Percentiles rank a stretch among this genome's conserved stretches.
phyloP scores from a whole-genome alignment of 2,888 invertebrate species.

The Hemicrepidius hirtus region DNA sequence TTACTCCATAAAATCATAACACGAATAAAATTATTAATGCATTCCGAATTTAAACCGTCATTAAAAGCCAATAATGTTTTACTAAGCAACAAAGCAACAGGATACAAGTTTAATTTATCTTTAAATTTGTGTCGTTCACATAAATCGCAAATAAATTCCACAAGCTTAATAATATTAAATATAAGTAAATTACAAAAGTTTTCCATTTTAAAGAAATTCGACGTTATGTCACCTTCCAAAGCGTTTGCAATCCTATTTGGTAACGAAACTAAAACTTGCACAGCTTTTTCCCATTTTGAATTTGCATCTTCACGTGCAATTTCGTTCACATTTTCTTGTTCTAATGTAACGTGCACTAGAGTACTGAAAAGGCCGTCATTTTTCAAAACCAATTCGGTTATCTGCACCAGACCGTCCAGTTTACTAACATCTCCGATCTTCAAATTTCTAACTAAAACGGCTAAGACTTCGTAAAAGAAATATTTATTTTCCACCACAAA shows the following conservation, averaged over 20 bases:
- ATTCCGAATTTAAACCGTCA: slow-evolving; percentile 70
- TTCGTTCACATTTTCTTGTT: slow-evolving; percentile 34
- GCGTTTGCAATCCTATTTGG: slow-evolving; percentile 84
- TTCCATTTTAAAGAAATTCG: slow-evolving; percentile 76
- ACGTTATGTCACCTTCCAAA: slow-evolving; percentile 73
- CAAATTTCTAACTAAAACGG: slow-evolving; percentile 72
- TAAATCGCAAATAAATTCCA: slow-evolving; percentile 77
- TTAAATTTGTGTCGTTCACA: slow-evolving; percentile 61
- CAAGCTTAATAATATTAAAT: slow-evolving; percentile 76
- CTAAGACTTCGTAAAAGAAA: slow-evolving; percentile 73
- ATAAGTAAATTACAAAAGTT: slow-evolving; percentile 77
- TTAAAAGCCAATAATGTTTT: slow-evolving; percentile 78
- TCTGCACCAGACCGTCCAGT: slow-evolving; percentile 68
- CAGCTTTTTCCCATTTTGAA: slow-evolving; percentile 73
- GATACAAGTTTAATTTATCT: slow-evolving; percentile 62
- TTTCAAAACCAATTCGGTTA: slow-evolving; percentile 74
- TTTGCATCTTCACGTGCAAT: slow-evolving; percentile 55
- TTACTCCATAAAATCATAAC: slow-evolving; percentile 75
- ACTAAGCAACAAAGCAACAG: slow-evolving; percentile 72
- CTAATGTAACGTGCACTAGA: slow-evolving; percentile 61
- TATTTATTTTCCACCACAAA: slow-evolving; percentile 75
- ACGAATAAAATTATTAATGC: slow-evolving; percentile 74
- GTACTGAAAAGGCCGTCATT: slow-evolving; percentile 77
- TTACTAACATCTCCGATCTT: slow-evolving; percentile 69
- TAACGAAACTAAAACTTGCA: slow-evolving; percentile 79